Evolutionary conservation across 1,140 invertebrate genomes (phyloP), one percentile per base, ranked within the genome.

Genomic region (Gonatopus flavifemur): DNA sequence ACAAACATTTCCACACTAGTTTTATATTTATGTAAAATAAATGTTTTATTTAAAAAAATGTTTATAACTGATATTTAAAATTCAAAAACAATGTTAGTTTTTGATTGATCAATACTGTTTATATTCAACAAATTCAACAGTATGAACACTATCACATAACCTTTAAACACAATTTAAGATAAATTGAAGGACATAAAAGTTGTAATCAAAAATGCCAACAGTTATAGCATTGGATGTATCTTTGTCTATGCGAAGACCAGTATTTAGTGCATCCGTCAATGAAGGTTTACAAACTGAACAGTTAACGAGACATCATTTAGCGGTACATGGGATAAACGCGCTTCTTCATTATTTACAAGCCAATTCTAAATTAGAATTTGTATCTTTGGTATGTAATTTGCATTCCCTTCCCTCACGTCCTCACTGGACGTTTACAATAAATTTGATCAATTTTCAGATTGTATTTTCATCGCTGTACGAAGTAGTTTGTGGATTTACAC

Each of bases 331-430:
- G 33, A 88, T 97, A 46, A 90, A 90, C 69, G 81, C 85, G 32
- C 82, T 97, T 50, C 76, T 97, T 24, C 91, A 97, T 78, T 89
- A 93, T 72, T 80, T 97, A 42, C 82, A 85, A 59, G 65, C 81
- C 1, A 86, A 93, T 69, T 89, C 87, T 9, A 95, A 91, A 79
- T 68, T 97, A 39, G 95, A 98, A 78, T 94, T 95, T 80, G 87
- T 93, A 8, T 83, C 93, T n/a, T 72, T 97, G 75, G 89, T 96
- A 77, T 79, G 70, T 49, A 66, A 62, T 60, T 46, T 9, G 2
- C 3, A 35, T 30, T n/a, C 35, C 32, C 19, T 19, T 35, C n/a
- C n/a, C 25, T 12, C 12, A 28, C 6, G 12, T 28, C 12, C 6
- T 28, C 12, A 28, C 25, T 28, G 12, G 6, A 28, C 12, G 25